Base-by-base conservation (phyloP, 2,888 invertebrate species). In the Autographa gamma region DNA sequence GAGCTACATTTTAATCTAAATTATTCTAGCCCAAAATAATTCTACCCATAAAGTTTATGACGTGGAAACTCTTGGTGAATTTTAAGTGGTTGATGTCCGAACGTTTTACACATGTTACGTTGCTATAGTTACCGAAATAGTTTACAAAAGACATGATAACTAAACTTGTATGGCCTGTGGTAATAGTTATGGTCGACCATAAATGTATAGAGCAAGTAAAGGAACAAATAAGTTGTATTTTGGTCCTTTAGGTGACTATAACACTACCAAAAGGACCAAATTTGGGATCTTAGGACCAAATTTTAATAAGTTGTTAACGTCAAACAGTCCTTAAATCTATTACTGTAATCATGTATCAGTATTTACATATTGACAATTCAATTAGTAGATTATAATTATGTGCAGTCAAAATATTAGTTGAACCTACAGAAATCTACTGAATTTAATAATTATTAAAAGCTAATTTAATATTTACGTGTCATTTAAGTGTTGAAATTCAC, bases 21-120 rank as follows among this genome's bases (percentile, higher is more conserved):
- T 85, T 80, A 85, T 85, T 81, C 71, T 76, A 76, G 81, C 69
- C 74, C 71, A 68, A 79, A 85, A 85, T 82, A 77, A 79, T 77
- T 83, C 76, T 70, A 61, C 66, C 52, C 66, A 66, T 76, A 71
- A 78, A 81, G 54, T 83, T 81, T 82, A 85, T 82, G 79, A 71
- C 38, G 73, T 74, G 73, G 77, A 79, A 80, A 77, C 82, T 72
- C 66, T 78, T 81, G 72, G 65, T 80, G 79, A 81, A 81, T 80
- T 78, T 78, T 63, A 75, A 78, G 70, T 78, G 38, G 67, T 61
- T 54, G 63, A 60, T 69, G 66, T 65, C 67, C 65, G 38, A 67
- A 34, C 41, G 60, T 54, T 34, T 25, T 43, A 13, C 19, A 56
- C 31, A 32, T 69, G 66, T 63, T 32, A 38, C 11, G 38, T 34